Evolutionary conservation across 2,888 invertebrate species (phyloP), one percentile per base, ranked within the genome.

Genomic region (Gasteruption jaculator): DNA sequence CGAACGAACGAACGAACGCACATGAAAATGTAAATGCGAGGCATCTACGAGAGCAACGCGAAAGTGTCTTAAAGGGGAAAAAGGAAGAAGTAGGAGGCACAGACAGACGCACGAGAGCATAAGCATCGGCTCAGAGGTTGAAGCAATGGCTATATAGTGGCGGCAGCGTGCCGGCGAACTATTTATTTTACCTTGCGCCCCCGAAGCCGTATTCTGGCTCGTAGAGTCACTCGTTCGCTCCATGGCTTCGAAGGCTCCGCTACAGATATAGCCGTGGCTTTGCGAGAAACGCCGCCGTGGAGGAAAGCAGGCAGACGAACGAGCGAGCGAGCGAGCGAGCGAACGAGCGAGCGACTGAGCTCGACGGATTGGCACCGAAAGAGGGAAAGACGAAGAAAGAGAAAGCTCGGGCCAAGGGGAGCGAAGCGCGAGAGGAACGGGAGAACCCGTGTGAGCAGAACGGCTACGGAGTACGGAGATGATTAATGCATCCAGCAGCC

Each of bases 401-500:
- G 19, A 22, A 11, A 24, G 27, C 2, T 12, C 10, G 22, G 22
- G 21, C 16, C 26, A 21, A 33, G 32, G 25, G 38, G 44, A 14
- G 11, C 15, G 22, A 15, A 22, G 3, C n/a, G 19, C 21, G 19
- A 15, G 21, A 33, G 43, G 34, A 41, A 34, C 29, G 47, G 50
- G 40, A 43, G 45, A 46, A 38, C 47, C 49, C 53, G 53, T 44
- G 49, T 48, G 50, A 50, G 50, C 43, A 38, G 42, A 46, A 38
- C 47, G 46, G 48, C 50, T 44, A 48, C 46, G 44, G 43, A 45
- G 54, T 48, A 52, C 52, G 52, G 55, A 58, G 55, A 60, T 60
- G 61, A 61, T 61, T 60, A 61, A 61, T 58, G 60, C 61, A 58
- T 58, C 57, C 54, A 52, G 52, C 50, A 56, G 54, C 51, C 50